Evolutionary conservation across 1,140 invertebrate species (phyloP), one percentile per base, ranked within the genome.

Genomic region (Drosophila chauvacae): DNA sequence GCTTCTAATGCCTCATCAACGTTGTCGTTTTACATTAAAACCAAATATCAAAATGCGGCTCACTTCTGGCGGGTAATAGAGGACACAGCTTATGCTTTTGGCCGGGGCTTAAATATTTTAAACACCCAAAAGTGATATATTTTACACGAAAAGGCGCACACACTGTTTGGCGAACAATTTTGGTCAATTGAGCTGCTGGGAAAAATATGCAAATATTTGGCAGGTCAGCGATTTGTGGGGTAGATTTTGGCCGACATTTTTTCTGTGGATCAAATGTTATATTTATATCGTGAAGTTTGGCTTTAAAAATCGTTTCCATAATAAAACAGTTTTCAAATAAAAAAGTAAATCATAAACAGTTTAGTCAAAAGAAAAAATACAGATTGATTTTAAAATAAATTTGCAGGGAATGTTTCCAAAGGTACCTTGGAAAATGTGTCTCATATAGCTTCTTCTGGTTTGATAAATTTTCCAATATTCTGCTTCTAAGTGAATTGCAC

Each of bases 1-100:
- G 70, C 47, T 72, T 62, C 63, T 66, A 78, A 72, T 86, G 78
- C 82, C 60, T 86, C 78, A 81, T 81, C 70, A 64, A 71, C 62
- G 50, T 71, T 47, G 50, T 56, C 50, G 41, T 68, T 47, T 39
- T 41, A 20, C 23, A 23, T 44, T 58, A 60, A 80, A 69, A 69
- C 71, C 64, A 57, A 68, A 85, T 80, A 68, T 64, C 64, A 75
- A 79, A 73, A 68, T 76, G 48, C 64, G 66, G 61, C 66, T 65
- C 60, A 47, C 66, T 48, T 42, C 26, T 55, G 33, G 7, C 23
- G n/a, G 20, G 23, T 20, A 23, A 39, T 47, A 28, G 26, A 20
- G 41, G 33, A 13, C 18, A 13, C 9, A 16, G 16, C 35, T 28
- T 30, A 68, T 63, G 7, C 10, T 85, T 81, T 85, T 81, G 62